A percentile compares a stretch with the other conserved stretches of the same genome.
phyloP scores from a whole-genome alignment of 2,888 invertebrate species.

The Dicranocentrus wangi region DNA sequence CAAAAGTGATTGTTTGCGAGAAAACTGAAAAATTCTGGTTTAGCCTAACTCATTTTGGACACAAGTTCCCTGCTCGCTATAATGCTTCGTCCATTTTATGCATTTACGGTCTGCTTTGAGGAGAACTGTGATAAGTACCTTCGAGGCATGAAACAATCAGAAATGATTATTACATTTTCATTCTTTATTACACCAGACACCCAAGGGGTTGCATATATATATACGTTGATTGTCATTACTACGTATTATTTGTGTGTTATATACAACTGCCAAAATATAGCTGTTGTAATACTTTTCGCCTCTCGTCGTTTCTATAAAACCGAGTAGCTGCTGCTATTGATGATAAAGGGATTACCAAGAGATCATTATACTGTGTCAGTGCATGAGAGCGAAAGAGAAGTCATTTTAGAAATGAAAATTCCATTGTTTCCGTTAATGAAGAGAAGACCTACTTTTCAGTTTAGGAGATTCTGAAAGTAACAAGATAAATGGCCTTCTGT shows the following conservation, averaged over 20 bases:
- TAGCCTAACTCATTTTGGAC: neutral
- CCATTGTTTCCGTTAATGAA: constrained; percentile 45
- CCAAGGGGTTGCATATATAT: neutral
- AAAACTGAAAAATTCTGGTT: constrained; percentile 4
- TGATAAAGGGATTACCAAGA: constrained; percentile 26
- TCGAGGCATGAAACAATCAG: constrained; percentile 38
- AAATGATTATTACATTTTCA: constrained; percentile 37
- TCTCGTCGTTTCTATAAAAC: neutral
- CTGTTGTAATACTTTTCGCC: neutral
- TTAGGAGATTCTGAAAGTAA: constrained; percentile 36
- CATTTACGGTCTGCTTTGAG: too few species aligned
- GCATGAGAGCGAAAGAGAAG: too few species aligned
- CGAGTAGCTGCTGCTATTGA: neutral
- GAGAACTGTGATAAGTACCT: constrained; percentile 23
- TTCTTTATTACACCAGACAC: too few species aligned
- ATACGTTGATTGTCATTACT: too few species aligned
- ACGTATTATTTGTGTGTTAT: neutral
- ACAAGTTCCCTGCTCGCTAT: neutral
- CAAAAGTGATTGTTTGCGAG: constrained; percentile 30
- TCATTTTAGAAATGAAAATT: constrained; percentile 45
- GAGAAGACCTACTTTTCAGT: constrained; percentile 38
- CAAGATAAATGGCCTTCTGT: constrained; percentile 29
- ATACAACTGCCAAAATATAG: neutral
- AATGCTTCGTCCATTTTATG: neutral
- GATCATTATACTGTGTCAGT: constrained; percentile 16